These are phyloP conservation scores for Asteroscopus sphinx DNA, from an alignment of 2,888 invertebrate genomes.

Conservation along the genomic window DNA sequence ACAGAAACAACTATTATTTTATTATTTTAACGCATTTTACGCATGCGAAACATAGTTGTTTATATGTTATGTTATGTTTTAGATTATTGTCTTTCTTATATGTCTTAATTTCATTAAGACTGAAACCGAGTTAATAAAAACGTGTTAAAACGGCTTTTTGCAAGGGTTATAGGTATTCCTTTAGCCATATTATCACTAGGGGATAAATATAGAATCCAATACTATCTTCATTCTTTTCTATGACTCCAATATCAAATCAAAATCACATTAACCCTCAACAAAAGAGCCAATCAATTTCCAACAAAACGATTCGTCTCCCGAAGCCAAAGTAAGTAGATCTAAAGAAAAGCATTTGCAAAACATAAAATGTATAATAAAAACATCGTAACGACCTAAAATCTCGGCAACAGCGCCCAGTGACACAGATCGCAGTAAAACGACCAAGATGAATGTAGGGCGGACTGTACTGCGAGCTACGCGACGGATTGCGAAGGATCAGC, in stretches of 20 bases:
- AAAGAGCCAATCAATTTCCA: conserved; percentile 39
- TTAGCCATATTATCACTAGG: not conserved
- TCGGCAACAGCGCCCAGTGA: conserved; percentile 53
- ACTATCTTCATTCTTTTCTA: not conserved
- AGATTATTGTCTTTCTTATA: too few relatives aligned
- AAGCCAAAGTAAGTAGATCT: conserved; percentile 38
- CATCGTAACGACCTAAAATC: conserved; percentile 53
- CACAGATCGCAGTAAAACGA: conserved; percentile 66
- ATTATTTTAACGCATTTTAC: too few relatives aligned
- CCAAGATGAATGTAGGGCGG: conserved; percentile 63
- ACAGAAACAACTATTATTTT: too few relatives aligned
- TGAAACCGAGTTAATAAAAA: too few relatives aligned
- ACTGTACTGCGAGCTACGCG: conserved; percentile 41
- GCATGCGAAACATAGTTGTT: too few relatives aligned
- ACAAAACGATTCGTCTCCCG: conserved; percentile 32
- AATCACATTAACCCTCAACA: conserved; percentile 27
- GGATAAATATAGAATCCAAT: not conserved
- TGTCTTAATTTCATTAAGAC: too few relatives aligned
- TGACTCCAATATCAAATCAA: conserved; percentile 32
- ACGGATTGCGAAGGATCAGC: conserved; percentile 21
- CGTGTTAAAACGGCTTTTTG: too few relatives aligned
- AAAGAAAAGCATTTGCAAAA: conserved; percentile 47
- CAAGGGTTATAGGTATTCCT: not conserved
- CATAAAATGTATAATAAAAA: conserved; percentile 57
- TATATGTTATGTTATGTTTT: too few relatives aligned